Conservation (phyloP, 64 coral and sea anemone species). For the Pocillopora damicornis region DNA sequence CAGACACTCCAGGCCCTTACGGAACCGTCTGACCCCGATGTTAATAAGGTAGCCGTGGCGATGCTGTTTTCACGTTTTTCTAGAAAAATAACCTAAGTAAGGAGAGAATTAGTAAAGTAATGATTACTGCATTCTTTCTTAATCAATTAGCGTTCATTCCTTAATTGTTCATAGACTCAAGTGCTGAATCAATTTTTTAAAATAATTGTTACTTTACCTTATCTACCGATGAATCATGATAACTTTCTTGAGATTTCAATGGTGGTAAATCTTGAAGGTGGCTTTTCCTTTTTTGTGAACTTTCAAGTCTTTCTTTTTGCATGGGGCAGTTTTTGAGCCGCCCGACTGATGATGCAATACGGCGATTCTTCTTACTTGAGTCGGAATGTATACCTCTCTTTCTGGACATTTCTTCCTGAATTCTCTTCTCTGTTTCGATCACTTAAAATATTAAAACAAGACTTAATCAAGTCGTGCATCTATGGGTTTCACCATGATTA, state of each 20-base stretch:
- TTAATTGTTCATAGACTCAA: background rate
- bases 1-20: constrained; percentile 77
- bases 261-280: constrained; percentile 9
- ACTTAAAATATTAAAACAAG: background rate
- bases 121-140: too few species aligned
- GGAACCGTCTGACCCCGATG: constrained; percentile 63
- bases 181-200: too few species aligned
- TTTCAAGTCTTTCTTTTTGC: background rate
- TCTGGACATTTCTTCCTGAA: background rate
- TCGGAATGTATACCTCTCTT: background rate
- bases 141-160: background rate
- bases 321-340: background rate
- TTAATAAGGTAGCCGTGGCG: constrained; percentile 74
- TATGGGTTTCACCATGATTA: too few species aligned
- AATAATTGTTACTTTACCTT: constrained; percentile 23
- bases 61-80: constrained; percentile 58
- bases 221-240: constrained; percentile 83
- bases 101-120: too few species aligned
- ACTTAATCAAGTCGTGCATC: background rate
- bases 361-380: background rate
- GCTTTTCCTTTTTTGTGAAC: background rate
- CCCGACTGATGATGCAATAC: background rate
- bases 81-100: constrained; percentile 71
- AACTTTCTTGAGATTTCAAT: constrained; percentile 47
- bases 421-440: background rate